These are phyloP conservation scores for Paedocypris micromegethes DNA, from an alignment of 2,797 vertebrate genomes.

Conservation along the genomic window DNA sequence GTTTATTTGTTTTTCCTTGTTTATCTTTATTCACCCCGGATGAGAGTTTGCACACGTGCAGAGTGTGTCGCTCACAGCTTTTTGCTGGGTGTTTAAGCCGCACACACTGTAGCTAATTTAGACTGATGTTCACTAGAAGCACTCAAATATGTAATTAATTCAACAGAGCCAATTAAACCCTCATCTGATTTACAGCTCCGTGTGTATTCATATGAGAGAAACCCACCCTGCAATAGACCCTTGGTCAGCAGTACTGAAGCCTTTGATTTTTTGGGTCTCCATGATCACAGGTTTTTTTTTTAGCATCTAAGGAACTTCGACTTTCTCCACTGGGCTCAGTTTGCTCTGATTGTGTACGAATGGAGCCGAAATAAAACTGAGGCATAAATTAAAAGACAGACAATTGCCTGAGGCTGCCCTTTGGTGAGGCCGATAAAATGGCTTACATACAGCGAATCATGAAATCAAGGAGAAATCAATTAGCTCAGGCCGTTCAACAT, in stretches of 20 bases:
- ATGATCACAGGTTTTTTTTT: conserved; percentile 34
- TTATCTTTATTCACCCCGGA: conserved; percentile 1
- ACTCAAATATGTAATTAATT: conserved; percentile 37
- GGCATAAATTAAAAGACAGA: conserved; percentile 21
- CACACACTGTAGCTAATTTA: conserved; percentile 5
- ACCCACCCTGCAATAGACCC: conserved; percentile 5
- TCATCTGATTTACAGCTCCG: conserved; percentile 20
- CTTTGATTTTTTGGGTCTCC: conserved; percentile 30
- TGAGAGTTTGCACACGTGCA: too few species aligned
- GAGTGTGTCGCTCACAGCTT: neutral
- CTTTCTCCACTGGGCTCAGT: conserved; percentile 19
- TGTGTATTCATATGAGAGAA: conserved; percentile 1
- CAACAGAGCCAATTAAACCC: conserved; percentile 30
- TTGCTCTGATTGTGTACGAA: conserved; percentile 22
- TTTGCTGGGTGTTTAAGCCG: neutral
- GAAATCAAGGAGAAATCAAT: conserved; percentile 16
- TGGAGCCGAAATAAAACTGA: conserved; percentile 24
- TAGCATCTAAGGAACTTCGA: conserved; percentile 14
- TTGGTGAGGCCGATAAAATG: conserved; percentile 20
- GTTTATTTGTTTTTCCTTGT: conserved; percentile 29
- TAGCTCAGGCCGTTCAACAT: neutral
- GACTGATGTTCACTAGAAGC: conserved; percentile 15
- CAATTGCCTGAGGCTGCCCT: conserved; percentile 28
- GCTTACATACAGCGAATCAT: conserved; percentile 17
- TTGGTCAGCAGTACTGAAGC: conserved; percentile 19